phyloP scores from a whole-genome alignment of 2,113 vertebrate genomes.

The Ascaphus truei region DNA sequence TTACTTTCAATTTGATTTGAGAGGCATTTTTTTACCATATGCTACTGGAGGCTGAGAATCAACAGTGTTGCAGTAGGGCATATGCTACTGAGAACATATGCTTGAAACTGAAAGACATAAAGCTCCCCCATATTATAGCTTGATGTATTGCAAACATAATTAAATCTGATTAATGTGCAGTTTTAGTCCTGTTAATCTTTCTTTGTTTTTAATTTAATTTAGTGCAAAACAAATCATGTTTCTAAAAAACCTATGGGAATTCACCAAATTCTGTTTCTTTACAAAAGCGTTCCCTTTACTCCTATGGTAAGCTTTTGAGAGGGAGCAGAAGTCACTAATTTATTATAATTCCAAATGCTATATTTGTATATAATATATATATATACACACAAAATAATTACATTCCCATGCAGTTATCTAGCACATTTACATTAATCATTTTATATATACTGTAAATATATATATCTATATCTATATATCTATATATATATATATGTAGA shows the following conservation, averaged over 20 bases:
- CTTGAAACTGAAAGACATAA: conserved; percentile 58
- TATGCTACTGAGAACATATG: conserved; percentile 63
- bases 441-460: no score
- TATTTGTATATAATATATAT: no score
- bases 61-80: conserved; percentile 62
- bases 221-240: conserved; percentile 53
- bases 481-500: no score
- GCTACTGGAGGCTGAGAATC: conserved; percentile 65
- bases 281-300: not conserved
- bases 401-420: no score
- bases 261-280: conserved; percentile 7
- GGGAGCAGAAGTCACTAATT: no score
- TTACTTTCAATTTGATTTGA: conserved; percentile 67
- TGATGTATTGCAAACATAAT: conserved; percentile 80
- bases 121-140: conserved; percentile 58
- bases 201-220: conserved; percentile 57
- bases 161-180: conserved; percentile 64
- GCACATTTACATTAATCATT: no score
- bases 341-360: no score
- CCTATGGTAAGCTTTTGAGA: no score
- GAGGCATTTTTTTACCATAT: conserved; percentile 63
- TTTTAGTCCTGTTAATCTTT: conserved; percentile 70
- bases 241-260: conserved; percentile 59
- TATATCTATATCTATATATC: no score
- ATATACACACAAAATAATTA: no score